Evolutionary conservation across 2,113 vertebrate genomes (phyloP).

Genomic region (Crotophaga sulcirostris): DNA sequence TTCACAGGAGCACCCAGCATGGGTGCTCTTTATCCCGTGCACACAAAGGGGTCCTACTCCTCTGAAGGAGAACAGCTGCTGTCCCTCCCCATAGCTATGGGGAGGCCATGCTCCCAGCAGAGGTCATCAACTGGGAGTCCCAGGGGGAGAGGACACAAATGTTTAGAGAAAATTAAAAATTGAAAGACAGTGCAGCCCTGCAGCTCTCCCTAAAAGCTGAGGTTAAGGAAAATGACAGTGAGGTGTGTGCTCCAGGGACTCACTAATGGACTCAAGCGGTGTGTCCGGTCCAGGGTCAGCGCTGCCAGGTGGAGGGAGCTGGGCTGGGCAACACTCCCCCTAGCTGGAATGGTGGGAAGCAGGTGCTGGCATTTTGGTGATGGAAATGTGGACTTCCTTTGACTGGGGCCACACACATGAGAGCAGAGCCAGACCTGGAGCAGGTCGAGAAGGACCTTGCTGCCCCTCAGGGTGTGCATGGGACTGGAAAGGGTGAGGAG

Average conservation of each 20-base stretch:
- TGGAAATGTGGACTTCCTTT: accelerated
- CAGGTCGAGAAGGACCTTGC: not conserved
- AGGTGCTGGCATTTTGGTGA: not conserved
- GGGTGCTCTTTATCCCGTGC: accelerated
- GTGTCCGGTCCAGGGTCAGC: not conserved
- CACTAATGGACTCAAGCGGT: not conserved
- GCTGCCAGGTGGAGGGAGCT: not conserved
- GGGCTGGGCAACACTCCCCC: accelerated
- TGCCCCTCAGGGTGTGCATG: not conserved
- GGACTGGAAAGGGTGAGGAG: not conserved
- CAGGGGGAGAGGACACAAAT: not conserved
- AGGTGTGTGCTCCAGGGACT: not conserved
- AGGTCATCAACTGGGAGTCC: not conserved
- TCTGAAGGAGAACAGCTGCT: not conserved
- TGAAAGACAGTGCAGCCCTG: not conserved
- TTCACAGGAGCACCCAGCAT: not conserved
- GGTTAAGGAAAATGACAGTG: not conserved
- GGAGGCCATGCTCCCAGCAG: not conserved
- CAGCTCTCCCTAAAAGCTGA: conserved; percentile 8
- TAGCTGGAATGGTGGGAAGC: not conserved
- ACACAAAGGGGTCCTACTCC: accelerated
- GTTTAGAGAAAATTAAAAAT: conserved; percentile 60
- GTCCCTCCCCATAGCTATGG: not conserved
- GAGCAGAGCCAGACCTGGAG: not conserved
- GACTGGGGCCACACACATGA: accelerated